phyloP scores from a whole-genome alignment of 2,888 invertebrate genomes.

The Nomada lathburiana region DNA sequence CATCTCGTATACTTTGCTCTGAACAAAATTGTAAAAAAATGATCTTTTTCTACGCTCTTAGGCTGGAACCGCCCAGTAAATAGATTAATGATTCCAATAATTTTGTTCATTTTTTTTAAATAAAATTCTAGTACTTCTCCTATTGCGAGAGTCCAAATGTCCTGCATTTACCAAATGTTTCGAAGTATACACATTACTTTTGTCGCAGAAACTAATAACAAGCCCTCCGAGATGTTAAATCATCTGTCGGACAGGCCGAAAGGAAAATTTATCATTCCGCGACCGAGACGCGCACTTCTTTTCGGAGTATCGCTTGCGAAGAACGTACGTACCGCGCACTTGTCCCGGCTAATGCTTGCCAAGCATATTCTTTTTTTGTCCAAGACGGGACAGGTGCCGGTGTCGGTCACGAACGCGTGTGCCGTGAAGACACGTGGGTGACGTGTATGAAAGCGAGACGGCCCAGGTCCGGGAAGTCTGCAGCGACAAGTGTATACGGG shows the following conservation, averaged over 20 bases:
- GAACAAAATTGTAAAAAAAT: no score
- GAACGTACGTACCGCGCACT: conserved; percentile 60
- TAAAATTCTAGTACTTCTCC: no score
- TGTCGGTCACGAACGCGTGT: conserved; percentile 51
- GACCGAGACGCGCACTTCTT: conserved; percentile 51
- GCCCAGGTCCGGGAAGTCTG: neutral
- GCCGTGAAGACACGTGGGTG: conserved; percentile 4
- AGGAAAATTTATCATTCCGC: conserved; percentile 17
- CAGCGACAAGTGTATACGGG: neutral
- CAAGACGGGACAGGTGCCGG: conserved; percentile 48
- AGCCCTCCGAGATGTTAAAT: neutral
- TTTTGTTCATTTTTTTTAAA: no score
- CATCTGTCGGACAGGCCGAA: neutral
- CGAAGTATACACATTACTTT: no score
- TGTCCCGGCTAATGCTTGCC: conserved; percentile 56
- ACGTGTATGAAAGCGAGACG: conserved; percentile 34
- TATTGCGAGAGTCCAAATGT: no score
- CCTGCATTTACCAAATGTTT: no score
- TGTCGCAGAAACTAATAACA: no score
- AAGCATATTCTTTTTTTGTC: conserved; percentile 44
- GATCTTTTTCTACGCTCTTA: no score
- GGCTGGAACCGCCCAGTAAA: no score
- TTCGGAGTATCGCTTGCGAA: conserved; percentile 58
- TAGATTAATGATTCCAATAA: no score
- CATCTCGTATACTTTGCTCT: no score